Conservation (phyloP, 2,888 invertebrate genomes). For the Leptopilina myrica region DNA sequence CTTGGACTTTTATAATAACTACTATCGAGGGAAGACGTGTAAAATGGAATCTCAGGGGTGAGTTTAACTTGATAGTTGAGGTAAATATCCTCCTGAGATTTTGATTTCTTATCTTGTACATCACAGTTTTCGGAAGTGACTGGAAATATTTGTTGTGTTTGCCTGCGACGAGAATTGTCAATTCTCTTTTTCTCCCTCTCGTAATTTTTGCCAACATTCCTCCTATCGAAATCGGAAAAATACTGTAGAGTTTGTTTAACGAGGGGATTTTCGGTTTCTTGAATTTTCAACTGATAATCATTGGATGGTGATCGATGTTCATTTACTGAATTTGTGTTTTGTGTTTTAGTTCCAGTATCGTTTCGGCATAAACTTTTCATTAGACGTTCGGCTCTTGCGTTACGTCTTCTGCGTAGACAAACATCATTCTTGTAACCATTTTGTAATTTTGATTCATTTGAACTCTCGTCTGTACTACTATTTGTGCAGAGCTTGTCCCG, state of each 20-base stretch:
- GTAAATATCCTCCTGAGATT: constrained; percentile 25
- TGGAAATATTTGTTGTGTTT: constrained; percentile 30
- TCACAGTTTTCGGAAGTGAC: background rate
- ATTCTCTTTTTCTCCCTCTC: background rate
- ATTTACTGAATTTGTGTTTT: background rate
- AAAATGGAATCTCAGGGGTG: background rate
- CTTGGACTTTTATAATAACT: background rate
- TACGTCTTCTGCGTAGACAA: constrained; percentile 82
- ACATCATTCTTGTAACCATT: constrained; percentile 79
- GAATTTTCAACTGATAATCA: constrained; percentile 25
- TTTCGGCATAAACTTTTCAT: constrained; percentile 82
- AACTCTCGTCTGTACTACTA: constrained; percentile 83
- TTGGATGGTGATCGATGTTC: constrained; percentile 14
- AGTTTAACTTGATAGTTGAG: background rate
- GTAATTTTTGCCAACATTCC: background rate
- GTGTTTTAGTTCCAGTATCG: background rate
- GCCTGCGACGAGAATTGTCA: constrained; percentile 8
- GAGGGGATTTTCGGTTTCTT: constrained; percentile 47
- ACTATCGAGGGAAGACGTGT: background rate
- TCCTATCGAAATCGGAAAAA: constrained; percentile 57
- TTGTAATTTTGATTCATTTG: constrained; percentile 67
- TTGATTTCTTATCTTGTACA: constrained; percentile 6
- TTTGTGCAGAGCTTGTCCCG: constrained; percentile 80
- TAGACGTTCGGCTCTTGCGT: constrained; percentile 89
- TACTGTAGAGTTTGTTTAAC: constrained; percentile 54